Conservation (phyloP, 1,140 invertebrate species). For the Dinoponera quadriceps region DNA sequence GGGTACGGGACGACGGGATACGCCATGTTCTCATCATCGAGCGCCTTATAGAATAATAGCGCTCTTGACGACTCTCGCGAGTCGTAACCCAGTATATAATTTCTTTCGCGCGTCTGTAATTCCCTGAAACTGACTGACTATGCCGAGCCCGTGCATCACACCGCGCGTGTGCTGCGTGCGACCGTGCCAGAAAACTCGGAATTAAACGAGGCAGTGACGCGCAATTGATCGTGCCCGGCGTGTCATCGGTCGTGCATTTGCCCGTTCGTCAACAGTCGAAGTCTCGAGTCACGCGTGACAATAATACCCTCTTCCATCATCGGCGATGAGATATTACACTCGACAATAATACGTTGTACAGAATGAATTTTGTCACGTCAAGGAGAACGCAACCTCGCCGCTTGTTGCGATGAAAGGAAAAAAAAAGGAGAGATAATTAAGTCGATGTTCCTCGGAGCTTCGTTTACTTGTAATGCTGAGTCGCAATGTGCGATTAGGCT, state of each 20-base stretch:
- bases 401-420: neutral
- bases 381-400: neutral
- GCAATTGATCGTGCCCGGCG: neutral
- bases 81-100: slow-evolving; percentile 34
- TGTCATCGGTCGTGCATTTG: neutral
- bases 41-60: neutral
- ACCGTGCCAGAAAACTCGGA: neutral
- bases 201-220: slow-evolving; percentile 23
- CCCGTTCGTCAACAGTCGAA: neutral
- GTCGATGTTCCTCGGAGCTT: neutral
- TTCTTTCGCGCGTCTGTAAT: neutral
- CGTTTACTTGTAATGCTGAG: no score
- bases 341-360: no score
- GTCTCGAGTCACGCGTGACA: neutral
- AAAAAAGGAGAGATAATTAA: neutral
- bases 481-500: neutral
- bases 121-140: slow-evolving; percentile 7
- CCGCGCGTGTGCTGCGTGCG: neutral
- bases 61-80: neutral
- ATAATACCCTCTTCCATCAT: neutral
- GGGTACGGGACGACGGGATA: neutral
- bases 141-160: neutral
- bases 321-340: no score
- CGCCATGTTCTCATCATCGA: slow-evolving; percentile 2
- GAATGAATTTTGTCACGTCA: no score